A percentile compares a stretch with the other conserved stretches of the same genome.
phyloP scores from a whole-genome alignment of 1,140 invertebrate species.

The Mactra quadrangularis region DNA sequence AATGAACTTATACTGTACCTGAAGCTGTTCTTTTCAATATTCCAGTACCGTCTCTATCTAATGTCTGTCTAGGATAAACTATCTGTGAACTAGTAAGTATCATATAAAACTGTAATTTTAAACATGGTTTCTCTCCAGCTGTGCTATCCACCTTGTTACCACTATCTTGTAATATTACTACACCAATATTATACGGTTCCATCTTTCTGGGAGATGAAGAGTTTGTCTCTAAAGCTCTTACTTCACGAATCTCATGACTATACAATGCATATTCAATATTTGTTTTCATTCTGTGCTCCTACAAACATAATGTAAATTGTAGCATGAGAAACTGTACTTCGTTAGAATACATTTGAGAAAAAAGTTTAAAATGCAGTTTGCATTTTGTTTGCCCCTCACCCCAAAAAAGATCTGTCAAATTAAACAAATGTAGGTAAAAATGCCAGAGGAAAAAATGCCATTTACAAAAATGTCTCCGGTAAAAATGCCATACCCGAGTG shows the following conservation, averaged over 20 bases:
- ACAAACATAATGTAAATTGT: conserved; percentile 40
- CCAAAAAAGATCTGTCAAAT: too few species aligned
- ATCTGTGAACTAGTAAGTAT: conserved; percentile 89
- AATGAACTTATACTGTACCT: too few species aligned
- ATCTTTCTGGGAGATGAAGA: conserved; percentile 28
- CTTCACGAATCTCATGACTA: conserved; percentile 64
- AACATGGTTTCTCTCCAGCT: conserved; percentile 74
- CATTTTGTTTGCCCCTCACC: too few species aligned
- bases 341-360: too few species aligned
- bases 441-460: too few species aligned
- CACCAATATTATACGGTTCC: conserved; percentile 88
- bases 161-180: conserved; percentile 87
- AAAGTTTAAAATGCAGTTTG: too few species aligned
- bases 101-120: conserved; percentile 90
- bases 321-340: too few species aligned
- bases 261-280: conserved; percentile 76
- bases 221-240: conserved; percentile 2
- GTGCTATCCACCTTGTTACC: background rate
- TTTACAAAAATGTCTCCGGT: too few species aligned
- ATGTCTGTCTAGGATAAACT: conserved; percentile 88
- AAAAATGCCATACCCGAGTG: too few species aligned
- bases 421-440: too few species aligned
- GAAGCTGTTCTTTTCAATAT: conserved; percentile 80
- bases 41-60: conserved; percentile 88
- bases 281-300: conserved; percentile 69